A percentile compares a stretch with the other conserved stretches of the same genome.
These are phyloP conservation scores for Ormia ochracea DNA, from an alignment of 2,888 invertebrate species.

Conservation along the genomic window DNA sequence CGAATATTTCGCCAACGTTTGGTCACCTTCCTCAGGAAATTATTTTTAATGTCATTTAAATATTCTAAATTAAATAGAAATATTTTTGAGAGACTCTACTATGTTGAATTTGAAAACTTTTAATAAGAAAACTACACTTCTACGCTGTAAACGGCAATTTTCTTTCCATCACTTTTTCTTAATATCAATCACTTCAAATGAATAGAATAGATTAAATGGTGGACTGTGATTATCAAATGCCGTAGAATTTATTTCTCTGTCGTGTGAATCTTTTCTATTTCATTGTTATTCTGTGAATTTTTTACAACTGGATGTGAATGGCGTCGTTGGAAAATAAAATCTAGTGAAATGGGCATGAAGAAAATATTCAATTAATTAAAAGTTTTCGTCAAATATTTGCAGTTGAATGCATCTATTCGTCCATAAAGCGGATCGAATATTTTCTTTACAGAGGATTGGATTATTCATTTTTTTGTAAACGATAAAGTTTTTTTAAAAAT, in stretches of 20 bases:
- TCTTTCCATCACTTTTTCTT: not conserved
- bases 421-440: too few relatives aligned
- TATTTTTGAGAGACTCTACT: too few relatives aligned
- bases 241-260: not conserved
- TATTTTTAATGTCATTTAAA: too few relatives aligned
- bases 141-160: conserved; percentile 14
- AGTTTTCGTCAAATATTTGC: not conserved
- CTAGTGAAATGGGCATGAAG: not conserved
- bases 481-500: too few relatives aligned
- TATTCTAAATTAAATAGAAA: too few relatives aligned
- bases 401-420: not conserved
- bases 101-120: not conserved
- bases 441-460: too few relatives aligned
- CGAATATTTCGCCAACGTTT: too few relatives aligned
- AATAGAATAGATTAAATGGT: not conserved
- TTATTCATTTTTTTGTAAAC: too few relatives aligned
- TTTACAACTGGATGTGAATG: not conserved
- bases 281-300: not conserved
- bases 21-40: too few relatives aligned
- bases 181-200: not conserved
- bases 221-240: not conserved
- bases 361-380: too few relatives aligned
- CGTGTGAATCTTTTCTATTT: not conserved
- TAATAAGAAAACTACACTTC: conserved; percentile 8
- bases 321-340: not conserved